Evolutionary conservation across 2,113 vertebrate genomes (phyloP).

Genomic region (Cottus gobio): DNA sequence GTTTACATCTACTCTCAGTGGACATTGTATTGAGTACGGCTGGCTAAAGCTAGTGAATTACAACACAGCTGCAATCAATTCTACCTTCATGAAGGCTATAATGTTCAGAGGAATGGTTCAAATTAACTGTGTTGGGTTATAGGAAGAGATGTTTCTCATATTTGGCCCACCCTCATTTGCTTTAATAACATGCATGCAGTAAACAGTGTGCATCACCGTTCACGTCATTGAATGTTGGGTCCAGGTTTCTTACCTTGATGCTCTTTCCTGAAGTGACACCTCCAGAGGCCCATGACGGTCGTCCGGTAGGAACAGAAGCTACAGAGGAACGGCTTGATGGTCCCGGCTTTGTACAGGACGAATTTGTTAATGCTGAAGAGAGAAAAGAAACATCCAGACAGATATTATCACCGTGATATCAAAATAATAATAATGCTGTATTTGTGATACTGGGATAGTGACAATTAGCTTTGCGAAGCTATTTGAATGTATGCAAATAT

Average conservation of each 20-base stretch:
- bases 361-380: constrained; percentile 86
- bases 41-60: not conserved
- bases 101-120: not conserved
- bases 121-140: not conserved
- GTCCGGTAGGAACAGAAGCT: constrained; percentile 90
- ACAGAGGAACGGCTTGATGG: constrained; percentile 88
- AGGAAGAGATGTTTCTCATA: not conserved
- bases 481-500: not conserved
- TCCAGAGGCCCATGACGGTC: constrained; percentile 88
- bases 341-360: constrained; percentile 87
- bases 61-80: too few species aligned
- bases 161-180: not conserved
- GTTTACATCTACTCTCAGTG: not conserved
- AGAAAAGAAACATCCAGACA: not conserved
- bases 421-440: not conserved
- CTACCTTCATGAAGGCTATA: not conserved
- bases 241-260: constrained; percentile 83
- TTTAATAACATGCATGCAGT: not conserved
- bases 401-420: not conserved
- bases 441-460: not conserved
- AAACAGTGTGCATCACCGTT: not conserved
- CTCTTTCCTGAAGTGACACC: constrained; percentile 88
- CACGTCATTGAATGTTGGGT: not conserved
- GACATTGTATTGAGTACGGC: not conserved
- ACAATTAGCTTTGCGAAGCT: not conserved